A percentile compares a stretch with the other conserved stretches of the same genome.
These are phyloP conservation scores for Diaperis boleti DNA, from an alignment of 2,888 invertebrate genomes.

Conservation along the genomic window DNA sequence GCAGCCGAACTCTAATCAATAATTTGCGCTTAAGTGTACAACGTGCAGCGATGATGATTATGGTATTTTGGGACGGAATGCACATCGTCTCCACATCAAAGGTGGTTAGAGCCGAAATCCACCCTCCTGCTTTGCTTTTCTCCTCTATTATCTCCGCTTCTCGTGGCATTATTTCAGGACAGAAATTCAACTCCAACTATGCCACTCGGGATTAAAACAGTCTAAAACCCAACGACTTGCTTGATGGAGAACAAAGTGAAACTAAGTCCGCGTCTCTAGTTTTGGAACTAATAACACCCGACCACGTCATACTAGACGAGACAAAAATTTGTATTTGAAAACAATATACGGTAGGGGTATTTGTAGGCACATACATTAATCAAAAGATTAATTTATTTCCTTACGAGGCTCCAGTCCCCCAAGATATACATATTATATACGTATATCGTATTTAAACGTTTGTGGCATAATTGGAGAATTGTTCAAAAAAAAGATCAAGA, in stretches of 20 bases:
- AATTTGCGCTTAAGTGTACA: constrained; percentile 37
- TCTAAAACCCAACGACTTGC: constrained; percentile 23
- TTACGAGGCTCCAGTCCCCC: too few relatives aligned
- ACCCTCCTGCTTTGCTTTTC: constrained; percentile 32
- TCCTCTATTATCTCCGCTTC: constrained; percentile 37
- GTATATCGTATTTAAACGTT: too few relatives aligned
- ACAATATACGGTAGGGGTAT: too few relatives aligned
- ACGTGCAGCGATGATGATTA: constrained; percentile 25
- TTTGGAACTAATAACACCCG: constrained; percentile 12
- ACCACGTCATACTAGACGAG: constrained; percentile 1
- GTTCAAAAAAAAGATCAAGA: too few relatives aligned
- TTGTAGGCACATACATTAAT: too few relatives aligned
- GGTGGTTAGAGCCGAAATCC: constrained; percentile 24
- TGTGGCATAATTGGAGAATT: too few relatives aligned
- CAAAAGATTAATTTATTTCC: too few relatives aligned
- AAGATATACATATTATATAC: too few relatives aligned
- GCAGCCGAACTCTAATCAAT: constrained; percentile 38
- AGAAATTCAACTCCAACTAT: constrained; percentile 41
- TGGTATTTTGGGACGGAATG: constrained; percentile 39
- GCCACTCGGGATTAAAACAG: constrained; percentile 38
- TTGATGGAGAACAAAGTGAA: constrained; percentile 25
- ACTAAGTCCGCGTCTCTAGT: constrained; percentile 16
- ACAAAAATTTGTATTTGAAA: too few relatives aligned
- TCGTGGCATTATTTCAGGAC: constrained; percentile 38
- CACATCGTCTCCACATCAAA: constrained; percentile 41